A percentile compares a stretch with the other conserved stretches of the same genome.
Evolutionary conservation across 2,113 vertebrate species (phyloP).

Genomic region (Xiphorhynchus elegans): DNA sequence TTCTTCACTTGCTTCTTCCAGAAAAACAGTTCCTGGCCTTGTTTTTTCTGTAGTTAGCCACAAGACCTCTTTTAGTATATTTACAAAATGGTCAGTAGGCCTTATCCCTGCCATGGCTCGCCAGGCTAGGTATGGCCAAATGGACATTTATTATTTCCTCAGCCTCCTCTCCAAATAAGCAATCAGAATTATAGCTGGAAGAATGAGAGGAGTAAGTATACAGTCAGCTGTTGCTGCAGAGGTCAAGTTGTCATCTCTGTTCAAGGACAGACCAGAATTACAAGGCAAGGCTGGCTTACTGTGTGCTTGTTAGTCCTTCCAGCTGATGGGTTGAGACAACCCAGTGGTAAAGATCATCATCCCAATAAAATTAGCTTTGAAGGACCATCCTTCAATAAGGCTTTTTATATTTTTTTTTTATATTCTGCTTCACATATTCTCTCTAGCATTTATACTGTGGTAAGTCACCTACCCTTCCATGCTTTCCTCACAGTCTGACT

Average conservation of each 20-base stretch:
- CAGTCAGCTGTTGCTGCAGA: background rate
- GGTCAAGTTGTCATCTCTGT: background rate
- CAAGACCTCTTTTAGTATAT: background rate
- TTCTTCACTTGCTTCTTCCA: background rate
- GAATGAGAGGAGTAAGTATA: background rate
- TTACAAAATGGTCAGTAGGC: background rate
- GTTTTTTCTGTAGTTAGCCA: background rate
- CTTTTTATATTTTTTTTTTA: background rate
- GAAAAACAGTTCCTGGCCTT: background rate
- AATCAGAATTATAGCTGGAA: accelerated
- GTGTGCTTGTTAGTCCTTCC: background rate
- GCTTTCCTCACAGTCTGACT: background rate
- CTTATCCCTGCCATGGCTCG: background rate
- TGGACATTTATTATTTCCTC: background rate
- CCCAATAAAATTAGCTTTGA: background rate
- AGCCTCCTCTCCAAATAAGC: background rate
- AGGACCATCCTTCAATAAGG: background rate
- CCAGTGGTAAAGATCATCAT: background rate
- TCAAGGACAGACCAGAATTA: background rate
- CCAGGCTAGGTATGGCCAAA: background rate
- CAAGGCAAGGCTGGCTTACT: background rate
- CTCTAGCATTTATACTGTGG: background rate
- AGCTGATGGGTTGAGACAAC: background rate
- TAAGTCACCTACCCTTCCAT: background rate
- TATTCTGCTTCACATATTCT: background rate